Evolutionary conservation across 2,797 vertebrate genomes (phyloP).

Genomic region (Onychomys arenicola): DNA sequence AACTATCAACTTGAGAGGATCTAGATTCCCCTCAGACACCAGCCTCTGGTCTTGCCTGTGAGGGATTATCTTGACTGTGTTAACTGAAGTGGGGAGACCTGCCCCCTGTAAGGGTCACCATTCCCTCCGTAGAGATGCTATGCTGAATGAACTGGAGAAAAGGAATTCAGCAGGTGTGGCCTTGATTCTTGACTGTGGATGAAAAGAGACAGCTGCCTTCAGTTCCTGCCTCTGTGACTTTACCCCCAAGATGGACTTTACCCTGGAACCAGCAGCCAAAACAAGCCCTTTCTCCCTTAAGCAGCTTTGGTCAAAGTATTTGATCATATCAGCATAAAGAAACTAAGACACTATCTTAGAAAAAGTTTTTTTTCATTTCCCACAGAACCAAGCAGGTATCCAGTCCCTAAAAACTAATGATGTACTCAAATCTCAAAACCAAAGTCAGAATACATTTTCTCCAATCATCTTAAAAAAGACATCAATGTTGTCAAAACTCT

Average conservation of each 20-base stretch:
- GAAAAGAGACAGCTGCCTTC: neutral
- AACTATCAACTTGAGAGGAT: neutral
- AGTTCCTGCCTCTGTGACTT: neutral
- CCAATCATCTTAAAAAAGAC: conserved; percentile 60
- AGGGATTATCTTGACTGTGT: neutral
- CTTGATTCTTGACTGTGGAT: neutral
- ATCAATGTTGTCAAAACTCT: conserved; percentile 48
- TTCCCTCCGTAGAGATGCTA: neutral
- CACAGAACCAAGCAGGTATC: conserved; percentile 16
- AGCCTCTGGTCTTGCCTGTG: neutral
- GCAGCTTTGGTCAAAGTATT: neutral
- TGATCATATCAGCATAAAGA: neutral
- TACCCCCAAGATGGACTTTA: no score
- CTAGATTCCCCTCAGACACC: neutral
- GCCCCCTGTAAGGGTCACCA: neutral
- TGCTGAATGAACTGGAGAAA: neutral
- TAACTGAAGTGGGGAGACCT: neutral
- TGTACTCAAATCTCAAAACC: conserved; percentile 61
- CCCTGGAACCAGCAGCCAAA: neutral
- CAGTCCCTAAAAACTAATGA: conserved; percentile 59
- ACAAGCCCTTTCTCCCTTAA: neutral
- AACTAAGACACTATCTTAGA: neutral
- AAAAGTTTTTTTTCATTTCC: conserved; percentile 62
- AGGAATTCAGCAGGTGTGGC: neutral
- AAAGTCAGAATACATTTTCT: conserved; percentile 48